These are phyloP conservation scores for Therioaphis trifolii DNA, from an alignment of 2,888 invertebrate genomes.

Conservation along the genomic window DNA sequence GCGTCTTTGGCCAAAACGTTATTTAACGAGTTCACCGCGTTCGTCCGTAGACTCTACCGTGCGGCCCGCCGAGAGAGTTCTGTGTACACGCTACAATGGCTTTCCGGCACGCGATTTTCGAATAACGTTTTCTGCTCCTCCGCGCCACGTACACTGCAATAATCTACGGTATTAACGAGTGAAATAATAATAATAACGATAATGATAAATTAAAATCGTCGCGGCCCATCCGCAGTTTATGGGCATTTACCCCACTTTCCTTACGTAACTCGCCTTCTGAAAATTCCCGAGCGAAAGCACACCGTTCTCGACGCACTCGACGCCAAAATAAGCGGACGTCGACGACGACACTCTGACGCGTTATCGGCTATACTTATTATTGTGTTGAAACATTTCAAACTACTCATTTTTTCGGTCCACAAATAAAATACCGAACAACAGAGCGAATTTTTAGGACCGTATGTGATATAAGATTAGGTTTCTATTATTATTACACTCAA, in stretches of 20 bases:
- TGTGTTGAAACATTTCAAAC: no score
- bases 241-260: not conserved
- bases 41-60: not conserved
- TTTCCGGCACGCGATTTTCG: conserved; percentile 22
- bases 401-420: no score
- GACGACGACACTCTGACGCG: no score
- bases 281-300: conserved; percentile 34
- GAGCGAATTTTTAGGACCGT: no score
- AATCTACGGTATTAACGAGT: conserved; percentile 7
- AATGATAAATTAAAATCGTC: conserved; percentile 6
- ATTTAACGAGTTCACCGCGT: not conserved
- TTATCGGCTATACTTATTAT: no score
- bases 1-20: not conserved
- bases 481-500: no score
- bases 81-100: not conserved
- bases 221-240: not conserved
- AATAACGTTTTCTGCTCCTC: not conserved
- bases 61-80: not conserved
- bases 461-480: no score
- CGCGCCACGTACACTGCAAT: not conserved
- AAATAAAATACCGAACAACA: no score
- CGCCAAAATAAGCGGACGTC: no score
- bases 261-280: not conserved
- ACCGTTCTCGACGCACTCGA: no score
- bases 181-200: not conserved